Percentiles rank a stretch among this genome's conserved stretches.
Conservation (phyloP, 2,888 invertebrate genomes). For the Patella caerulea region DNA sequence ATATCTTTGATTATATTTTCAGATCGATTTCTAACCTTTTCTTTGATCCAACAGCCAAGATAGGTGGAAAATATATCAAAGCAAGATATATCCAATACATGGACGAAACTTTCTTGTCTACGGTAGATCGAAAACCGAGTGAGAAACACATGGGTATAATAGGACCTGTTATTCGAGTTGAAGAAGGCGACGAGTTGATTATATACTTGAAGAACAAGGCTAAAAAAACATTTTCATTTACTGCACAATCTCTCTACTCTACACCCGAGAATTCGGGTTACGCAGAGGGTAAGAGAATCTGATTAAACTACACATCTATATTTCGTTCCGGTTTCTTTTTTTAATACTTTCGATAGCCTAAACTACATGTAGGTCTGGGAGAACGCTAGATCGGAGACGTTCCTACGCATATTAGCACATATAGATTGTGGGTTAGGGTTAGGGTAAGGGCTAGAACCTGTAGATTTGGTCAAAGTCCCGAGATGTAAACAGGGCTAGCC, state of each 20-base stretch:
- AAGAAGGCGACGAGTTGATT: constrained; percentile 50
- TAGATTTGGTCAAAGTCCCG: too few species aligned
- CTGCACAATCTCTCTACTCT: constrained; percentile 32
- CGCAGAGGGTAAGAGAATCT: background rate
- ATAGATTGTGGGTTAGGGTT: too few species aligned
- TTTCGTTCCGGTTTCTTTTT: too few species aligned
- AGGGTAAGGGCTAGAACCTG: too few species aligned
- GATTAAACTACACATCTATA: too few species aligned
- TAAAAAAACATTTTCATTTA: constrained; percentile 46
- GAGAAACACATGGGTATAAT: constrained; percentile 48
- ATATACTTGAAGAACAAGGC: constrained; percentile 46
- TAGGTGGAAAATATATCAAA: constrained; percentile 48
- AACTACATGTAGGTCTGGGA: too few species aligned
- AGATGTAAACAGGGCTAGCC: too few species aligned
- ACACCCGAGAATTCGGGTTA: background rate
- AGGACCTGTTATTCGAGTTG: constrained; percentile 50
- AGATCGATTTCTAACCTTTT: constrained; percentile 39
- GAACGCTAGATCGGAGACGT: too few species aligned
- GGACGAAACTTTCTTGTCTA: constrained; percentile 36
- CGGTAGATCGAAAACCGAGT: constrained; percentile 21
- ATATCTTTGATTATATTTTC: background rate
- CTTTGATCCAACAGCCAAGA: constrained; percentile 27
- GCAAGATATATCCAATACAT: constrained; percentile 46
- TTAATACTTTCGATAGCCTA: background rate
- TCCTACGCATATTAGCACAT: too few species aligned